Evolutionary conservation across 2,797 vertebrate genomes (phyloP).

Genomic region (Eulemur coronatus): DNA sequence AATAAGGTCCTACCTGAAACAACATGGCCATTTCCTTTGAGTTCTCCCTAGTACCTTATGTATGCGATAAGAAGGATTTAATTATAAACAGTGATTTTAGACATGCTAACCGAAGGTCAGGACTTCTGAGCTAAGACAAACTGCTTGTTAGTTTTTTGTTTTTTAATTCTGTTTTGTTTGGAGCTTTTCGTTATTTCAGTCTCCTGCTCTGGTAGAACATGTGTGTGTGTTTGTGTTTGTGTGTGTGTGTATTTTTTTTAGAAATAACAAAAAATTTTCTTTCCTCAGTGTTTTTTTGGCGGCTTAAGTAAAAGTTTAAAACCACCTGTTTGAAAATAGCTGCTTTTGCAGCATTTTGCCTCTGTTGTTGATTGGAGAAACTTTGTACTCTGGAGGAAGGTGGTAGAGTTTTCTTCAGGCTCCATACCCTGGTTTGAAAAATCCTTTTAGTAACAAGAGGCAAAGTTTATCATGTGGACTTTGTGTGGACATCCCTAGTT

Average conservation of each 20-base stretch:
- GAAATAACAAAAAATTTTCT: neutral
- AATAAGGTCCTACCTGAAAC: neutral
- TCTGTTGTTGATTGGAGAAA: neutral
- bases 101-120: neutral
- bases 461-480: neutral
- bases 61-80: neutral
- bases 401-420: neutral
- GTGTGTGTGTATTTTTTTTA: neutral
- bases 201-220: neutral
- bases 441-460: neutral
- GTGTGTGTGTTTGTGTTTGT: neutral
- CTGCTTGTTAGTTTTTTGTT: neutral
- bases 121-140: neutral
- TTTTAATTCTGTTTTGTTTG: neutral
- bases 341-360: neutral
- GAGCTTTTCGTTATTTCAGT: neutral
- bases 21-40: neutral
- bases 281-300: neutral
- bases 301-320: conserved; percentile 54
- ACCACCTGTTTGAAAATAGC: conserved; percentile 70
- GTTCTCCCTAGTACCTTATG: neutral
- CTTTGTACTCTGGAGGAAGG: neutral
- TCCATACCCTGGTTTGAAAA: conserved; percentile 21
- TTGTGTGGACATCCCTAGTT: neutral
- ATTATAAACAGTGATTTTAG: neutral